Evolutionary conservation across 2,797 vertebrate genomes (phyloP).

Genomic region (Eutrigla gurnardus): DNA sequence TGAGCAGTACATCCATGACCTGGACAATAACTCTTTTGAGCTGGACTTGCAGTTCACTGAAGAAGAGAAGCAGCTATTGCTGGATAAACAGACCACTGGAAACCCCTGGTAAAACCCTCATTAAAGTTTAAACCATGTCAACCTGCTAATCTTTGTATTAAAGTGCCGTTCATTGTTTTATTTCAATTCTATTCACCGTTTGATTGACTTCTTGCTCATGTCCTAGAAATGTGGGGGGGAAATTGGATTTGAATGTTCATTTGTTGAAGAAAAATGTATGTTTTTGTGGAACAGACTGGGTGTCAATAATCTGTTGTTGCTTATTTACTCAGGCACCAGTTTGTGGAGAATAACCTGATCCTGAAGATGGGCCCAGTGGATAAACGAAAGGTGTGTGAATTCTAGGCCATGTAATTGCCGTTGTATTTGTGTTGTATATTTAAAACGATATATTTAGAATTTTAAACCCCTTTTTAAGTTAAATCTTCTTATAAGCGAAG

Average conservation of each 20-base stretch:
- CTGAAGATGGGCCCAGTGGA: slow-evolving; percentile 99
- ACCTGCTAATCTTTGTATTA: not conserved
- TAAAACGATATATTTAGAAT: too few relatives aligned
- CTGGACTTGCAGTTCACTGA: slow-evolving; percentile 97
- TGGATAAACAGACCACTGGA: slow-evolving; percentile 95
- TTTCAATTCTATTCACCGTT: not conserved
- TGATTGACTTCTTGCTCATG: not conserved
- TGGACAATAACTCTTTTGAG: slow-evolving; percentile 98
- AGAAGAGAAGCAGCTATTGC: slow-evolving; percentile 93
- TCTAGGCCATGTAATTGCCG: not conserved
- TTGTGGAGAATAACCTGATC: slow-evolving; percentile 99
- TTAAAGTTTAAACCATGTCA: not conserved
- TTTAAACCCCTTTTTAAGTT: not conserved
- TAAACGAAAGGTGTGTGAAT: slow-evolving; percentile 93
- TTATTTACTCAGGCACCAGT: slow-evolving; percentile 91
- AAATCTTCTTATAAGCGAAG: not conserved
- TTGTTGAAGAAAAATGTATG: not conserved
- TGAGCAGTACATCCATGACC: slow-evolving; percentile 98
- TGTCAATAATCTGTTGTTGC: slow-evolving; percentile 8
- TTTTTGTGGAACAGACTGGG: not conserved
- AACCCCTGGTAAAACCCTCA: slow-evolving; percentile 93
- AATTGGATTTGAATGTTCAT: not conserved
- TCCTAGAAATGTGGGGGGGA: not conserved
- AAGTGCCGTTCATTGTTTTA: not conserved
- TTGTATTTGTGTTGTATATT: not conserved